phyloP scores from a whole-genome alignment of 2,113 vertebrate genomes.

The Megaptera novaeangliae region DNA sequence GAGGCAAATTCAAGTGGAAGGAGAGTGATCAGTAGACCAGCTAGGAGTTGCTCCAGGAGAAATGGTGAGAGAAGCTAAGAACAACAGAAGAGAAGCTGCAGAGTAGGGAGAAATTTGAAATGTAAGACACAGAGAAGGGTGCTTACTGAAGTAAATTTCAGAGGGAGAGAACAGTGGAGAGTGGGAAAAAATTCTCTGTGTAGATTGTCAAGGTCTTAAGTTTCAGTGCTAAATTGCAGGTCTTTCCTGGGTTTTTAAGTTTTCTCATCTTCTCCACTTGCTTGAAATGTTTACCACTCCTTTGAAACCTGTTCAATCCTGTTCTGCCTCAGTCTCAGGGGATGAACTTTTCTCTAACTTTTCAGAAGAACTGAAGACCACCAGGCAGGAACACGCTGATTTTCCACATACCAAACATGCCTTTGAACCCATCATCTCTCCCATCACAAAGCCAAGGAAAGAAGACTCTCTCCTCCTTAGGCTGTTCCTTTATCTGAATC shows the following conservation, averaged over 20 bases:
- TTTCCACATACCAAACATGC: background rate
- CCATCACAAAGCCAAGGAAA: background rate
- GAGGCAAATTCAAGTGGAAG: background rate
- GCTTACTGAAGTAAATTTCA: background rate
- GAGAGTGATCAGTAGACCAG: background rate
- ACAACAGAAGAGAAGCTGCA: background rate
- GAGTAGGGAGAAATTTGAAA: background rate
- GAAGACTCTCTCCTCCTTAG: background rate
- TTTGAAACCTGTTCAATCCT: background rate
- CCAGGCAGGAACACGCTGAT: background rate
- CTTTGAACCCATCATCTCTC: background rate
- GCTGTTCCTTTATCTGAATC: background rate
- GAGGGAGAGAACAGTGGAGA: background rate
- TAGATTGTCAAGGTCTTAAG: background rate
- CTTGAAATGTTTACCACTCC: background rate
- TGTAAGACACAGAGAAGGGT: background rate
- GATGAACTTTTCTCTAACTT: background rate
- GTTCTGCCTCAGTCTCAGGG: background rate
- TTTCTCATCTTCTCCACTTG: background rate
- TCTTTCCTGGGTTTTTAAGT: background rate
- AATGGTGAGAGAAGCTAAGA: background rate
- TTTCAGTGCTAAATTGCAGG: background rate
- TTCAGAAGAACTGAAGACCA: background rate
- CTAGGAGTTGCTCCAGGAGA: background rate
- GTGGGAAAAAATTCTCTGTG: background rate